Percentiles rank a stretch among this genome's conserved stretches.
These are phyloP conservation scores for Lerema accius DNA, from an alignment of 1,140 invertebrate genomes.

Conservation along the genomic window DNA sequence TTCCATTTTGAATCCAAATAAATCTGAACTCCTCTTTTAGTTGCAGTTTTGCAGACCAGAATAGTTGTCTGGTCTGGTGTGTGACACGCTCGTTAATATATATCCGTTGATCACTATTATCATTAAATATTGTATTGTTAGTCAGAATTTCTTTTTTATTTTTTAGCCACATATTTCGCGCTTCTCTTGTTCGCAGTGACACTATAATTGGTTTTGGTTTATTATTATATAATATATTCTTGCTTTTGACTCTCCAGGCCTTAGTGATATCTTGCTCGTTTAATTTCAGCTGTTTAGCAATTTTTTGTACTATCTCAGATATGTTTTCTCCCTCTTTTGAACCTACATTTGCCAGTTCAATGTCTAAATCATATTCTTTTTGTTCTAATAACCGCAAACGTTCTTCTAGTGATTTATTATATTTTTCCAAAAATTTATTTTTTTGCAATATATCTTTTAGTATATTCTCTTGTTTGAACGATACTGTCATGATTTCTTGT, in stretches of 20 bases:
- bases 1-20: constrained; percentile 15
- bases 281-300: neutral
- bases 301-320: neutral
- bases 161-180: constrained; percentile 9
- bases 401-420: neutral
- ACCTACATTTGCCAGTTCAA: neutral
- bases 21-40: neutral
- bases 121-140: neutral
- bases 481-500: too few relatives aligned
- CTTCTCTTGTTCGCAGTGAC: neutral
- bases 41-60: constrained; percentile 1
- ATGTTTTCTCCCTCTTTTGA: neutral
- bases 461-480: neutral
- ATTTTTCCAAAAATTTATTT: neutral
- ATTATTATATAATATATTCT: neutral
- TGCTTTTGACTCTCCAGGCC: neutral
- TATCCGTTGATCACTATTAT: neutral
- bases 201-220: neutral
- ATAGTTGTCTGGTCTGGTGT: neutral
- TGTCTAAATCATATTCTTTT: neutral
- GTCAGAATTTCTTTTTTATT: neutral
- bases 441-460: neutral
- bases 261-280: neutral
- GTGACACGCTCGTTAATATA: constrained; percentile 10
- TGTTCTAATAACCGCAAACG: neutral